Conservation (phyloP, 2,888 invertebrate species). For the Lordiphosa andalusiaca region DNA sequence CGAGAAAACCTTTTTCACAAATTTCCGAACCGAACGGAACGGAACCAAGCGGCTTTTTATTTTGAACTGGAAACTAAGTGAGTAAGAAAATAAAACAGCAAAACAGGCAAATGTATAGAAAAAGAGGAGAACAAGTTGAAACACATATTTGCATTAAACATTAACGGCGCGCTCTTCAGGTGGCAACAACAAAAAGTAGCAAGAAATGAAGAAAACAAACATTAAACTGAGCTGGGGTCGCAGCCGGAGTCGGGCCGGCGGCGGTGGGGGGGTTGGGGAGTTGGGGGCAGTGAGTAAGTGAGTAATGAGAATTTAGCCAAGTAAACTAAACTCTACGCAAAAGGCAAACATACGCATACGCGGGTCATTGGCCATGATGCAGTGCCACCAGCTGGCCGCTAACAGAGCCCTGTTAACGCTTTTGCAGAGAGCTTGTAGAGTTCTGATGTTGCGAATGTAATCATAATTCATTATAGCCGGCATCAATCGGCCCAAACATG, state of each 20-base stretch:
- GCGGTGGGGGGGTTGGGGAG: conserved; percentile 8
- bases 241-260: conserved; percentile 13
- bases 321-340: conserved; percentile 65
- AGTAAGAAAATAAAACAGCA: neutral
- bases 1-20: conserved; percentile 21
- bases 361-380: conserved; percentile 60
- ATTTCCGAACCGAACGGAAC: conserved; percentile 35
- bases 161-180: conserved; percentile 47
- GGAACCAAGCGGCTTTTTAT: conserved; percentile 41
- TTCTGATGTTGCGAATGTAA: conserved; percentile 30
- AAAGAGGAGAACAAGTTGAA: conserved; percentile 28
- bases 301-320: conserved; percentile 64
- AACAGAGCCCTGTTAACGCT: conserved; percentile 33
- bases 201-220: conserved; percentile 69
- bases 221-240: conserved; percentile 46
- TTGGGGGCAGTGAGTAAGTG: conserved; percentile 25
- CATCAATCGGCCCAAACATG: conserved; percentile 43
- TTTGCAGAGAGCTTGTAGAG: conserved; percentile 2
- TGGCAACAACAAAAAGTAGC: conserved; percentile 32
- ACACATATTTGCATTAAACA: conserved; percentile 67
- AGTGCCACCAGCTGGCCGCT: conserved; percentile 31
- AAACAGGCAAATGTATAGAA: neutral
- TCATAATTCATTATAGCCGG: conserved; percentile 65
- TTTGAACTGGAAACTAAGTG: conserved; percentile 28
- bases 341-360: conserved; percentile 16